Evolutionary conservation across 2,797 vertebrate species (phyloP), one percentile per base, ranked within the genome.

Genomic region (Gymnodraco acuticeps): DNA sequence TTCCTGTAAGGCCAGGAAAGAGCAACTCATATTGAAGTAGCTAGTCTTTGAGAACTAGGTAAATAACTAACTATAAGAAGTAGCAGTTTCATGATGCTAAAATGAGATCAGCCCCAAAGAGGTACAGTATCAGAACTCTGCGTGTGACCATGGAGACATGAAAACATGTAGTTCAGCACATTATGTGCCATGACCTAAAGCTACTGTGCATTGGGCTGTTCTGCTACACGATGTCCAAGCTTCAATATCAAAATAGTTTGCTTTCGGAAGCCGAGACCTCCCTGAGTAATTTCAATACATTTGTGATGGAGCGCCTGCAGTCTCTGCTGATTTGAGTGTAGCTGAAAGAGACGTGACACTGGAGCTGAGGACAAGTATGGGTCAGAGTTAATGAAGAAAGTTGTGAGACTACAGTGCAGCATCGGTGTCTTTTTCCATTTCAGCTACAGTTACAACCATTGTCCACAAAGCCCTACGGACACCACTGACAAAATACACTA

Each of bases 381-480:
- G 38, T 78, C 54, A 72, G 27, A 62, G 68, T 70, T 74, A 68
- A 78, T 46, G 31, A 72, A 45, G 47, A 38, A 19, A 52, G 15
- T 19, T 2, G 0, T 50, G 64, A 72, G 11, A 66, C 56, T 45
- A 48, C 51, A 61, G 41, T 8, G 42, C 16, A 56, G 59, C 55
- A 27, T 64, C 11, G 2, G 73, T 70, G 64, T 89, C 77, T 60
- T 68, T 83, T 91, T 90, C 65, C 84, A 78, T 73, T 73, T 16
- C 7, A 64, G 74, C 70, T 92, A 71, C 20, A 66, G 85, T 92
- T 91, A 86, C 88, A 86, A 52, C 60, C 70, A 66, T 64, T 62
- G 73, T 81, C 64, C 54, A 56, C 13, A 11, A 52, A 48, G 54
- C 58, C 71, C 63, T 75, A 65, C 15, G 68, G 73, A 86, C 69